Evolutionary conservation across 2,113 vertebrate species (phyloP).

Genomic region (Corythoichthys haematopterus): DNA sequence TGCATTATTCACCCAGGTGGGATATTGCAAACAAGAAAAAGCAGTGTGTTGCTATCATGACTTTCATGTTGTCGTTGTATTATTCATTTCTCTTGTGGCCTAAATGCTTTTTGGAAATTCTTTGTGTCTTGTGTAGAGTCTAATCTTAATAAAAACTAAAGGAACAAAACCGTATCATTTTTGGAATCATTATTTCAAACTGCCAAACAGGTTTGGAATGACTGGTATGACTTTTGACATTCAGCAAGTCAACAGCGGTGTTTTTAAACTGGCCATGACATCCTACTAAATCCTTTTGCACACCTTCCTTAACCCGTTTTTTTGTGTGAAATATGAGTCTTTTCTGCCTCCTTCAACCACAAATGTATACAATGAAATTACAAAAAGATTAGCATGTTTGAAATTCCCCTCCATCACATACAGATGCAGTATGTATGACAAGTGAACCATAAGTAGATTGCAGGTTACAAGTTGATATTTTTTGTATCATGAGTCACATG

Average conservation of each 20-base stretch:
- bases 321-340: background rate
- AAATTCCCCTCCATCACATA: background rate
- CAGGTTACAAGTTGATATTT: background rate
- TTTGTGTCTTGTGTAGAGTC: conserved; percentile 35
- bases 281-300: conserved; percentile 31
- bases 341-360: no score
- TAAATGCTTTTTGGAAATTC: conserved; percentile 31
- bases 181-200: background rate
- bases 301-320: background rate
- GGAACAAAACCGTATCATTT: conserved; percentile 17
- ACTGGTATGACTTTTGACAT: conserved; percentile 33
- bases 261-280: conserved; percentile 23
- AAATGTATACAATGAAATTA: no score
- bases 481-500: no score
- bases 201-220: conserved; percentile 21
- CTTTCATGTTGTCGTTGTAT: background rate
- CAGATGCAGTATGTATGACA: background rate
- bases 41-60: background rate
- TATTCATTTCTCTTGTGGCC: conserved; percentile 24
- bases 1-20: background rate
- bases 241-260: background rate
- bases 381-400: no score
- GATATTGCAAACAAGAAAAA: background rate
- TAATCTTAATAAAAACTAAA: conserved; percentile 51
- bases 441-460: background rate